Conservation (phyloP, 2,888 invertebrate species). For the Lampropteryx suffumata region DNA sequence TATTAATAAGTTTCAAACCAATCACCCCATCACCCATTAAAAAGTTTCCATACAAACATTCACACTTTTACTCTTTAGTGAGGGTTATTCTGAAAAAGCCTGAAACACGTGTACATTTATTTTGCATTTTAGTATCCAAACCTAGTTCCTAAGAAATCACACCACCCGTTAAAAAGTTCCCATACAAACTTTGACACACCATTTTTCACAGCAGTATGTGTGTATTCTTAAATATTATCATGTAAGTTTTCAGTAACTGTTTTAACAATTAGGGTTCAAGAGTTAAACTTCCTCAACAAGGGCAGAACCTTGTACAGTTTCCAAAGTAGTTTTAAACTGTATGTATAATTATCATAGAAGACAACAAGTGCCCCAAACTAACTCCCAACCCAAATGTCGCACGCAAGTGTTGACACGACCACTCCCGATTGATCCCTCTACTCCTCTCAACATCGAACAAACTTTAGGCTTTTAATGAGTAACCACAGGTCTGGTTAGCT, state of each 20-base stretch:
- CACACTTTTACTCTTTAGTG: no score
- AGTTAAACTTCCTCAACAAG: conserved; percentile 1
- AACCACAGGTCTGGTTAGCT: conserved; percentile 36
- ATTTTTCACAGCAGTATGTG: no score
- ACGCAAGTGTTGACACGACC: conserved; percentile 47
- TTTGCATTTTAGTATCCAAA: no score
- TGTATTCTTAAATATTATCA: no score
- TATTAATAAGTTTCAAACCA: no score
- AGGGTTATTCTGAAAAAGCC: no score
- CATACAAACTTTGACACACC: no score
- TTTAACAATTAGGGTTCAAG: conserved; percentile 9
- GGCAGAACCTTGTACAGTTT: conserved; percentile 13
- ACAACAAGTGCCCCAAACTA: conserved; percentile 34
- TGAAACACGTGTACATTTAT: no score
- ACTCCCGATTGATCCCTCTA: conserved; percentile 35
- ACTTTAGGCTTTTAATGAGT: conserved; percentile 37
- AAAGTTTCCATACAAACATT: no score
- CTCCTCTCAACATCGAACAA: conserved; percentile 11
- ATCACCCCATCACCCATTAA: no score
- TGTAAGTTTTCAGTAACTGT: not conserved
- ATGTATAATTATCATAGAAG: conserved; percentile 38
- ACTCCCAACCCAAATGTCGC: conserved; percentile 43
- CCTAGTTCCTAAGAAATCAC: no score
- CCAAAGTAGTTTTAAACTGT: conserved; percentile 22
- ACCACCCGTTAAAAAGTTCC: not conserved